A percentile compares a stretch with the other conserved stretches of the same genome.
These are phyloP conservation scores for Oreochromis tanganicae DNA, from an alignment of 2,113 vertebrate genomes.

Conservation along the genomic window DNA sequence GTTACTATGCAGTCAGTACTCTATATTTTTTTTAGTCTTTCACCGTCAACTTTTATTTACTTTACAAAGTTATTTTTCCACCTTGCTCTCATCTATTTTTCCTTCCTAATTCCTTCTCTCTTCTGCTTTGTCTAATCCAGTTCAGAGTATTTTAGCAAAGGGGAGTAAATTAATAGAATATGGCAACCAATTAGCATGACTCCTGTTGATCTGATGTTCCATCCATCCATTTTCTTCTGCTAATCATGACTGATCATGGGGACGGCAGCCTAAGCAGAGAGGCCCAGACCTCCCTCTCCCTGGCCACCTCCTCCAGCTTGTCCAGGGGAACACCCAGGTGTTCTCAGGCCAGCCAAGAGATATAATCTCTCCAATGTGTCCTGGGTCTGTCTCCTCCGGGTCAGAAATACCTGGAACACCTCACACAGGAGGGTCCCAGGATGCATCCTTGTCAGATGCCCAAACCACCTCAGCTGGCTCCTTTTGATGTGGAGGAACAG, in stretches of 20 bases:
- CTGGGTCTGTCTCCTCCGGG: not conserved
- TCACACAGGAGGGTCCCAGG: not conserved
- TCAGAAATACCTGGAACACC: not conserved
- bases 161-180: slow-evolving; percentile 6
- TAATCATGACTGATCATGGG: too few species aligned
- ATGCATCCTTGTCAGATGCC: not conserved
- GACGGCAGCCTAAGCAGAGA: not conserved
- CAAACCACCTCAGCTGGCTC: not conserved
- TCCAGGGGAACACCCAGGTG: not conserved
- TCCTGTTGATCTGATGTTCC: not conserved
- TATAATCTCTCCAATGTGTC: not conserved
- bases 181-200: slow-evolving; percentile 1
- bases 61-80: not conserved
- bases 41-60: not conserved
- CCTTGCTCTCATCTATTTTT: not conserved
- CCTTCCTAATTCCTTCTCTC: not conserved
- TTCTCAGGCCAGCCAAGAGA: not conserved
- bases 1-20: slow-evolving; percentile 43
- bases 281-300: not conserved
- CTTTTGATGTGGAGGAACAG: not conserved
- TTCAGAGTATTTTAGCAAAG: not conserved
- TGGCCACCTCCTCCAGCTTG: not conserved
- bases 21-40: not conserved
- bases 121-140: not conserved
- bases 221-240: too few species aligned